Base-by-base conservation (phyloP, 2,113 vertebrate species). In the Nymphicus hollandicus region DNA sequence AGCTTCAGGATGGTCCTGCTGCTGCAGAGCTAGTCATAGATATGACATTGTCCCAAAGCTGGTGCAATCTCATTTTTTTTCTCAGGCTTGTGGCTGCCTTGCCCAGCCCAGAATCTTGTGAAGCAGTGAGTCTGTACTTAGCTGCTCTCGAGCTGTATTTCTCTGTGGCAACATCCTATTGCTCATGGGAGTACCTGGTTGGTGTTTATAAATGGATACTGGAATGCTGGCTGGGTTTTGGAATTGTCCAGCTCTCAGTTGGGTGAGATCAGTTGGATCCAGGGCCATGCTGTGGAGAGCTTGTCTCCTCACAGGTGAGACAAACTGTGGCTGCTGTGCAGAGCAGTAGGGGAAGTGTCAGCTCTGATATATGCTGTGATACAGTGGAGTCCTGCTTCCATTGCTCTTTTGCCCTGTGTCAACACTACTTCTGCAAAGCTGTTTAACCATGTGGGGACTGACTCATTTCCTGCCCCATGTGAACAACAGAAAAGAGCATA, bases 141-240 rank as follows among this genome's bases (percentile, higher is more conserved):
- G 33, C 28, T 83, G 64, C 53, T 55, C 46, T 35, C 27, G 43
- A 52, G 33, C 6, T 22, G 50, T 5, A 9, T 23, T 52, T 31
- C 5, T 1, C 11, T 44, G 29, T 24, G 29, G n/a, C n/a, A 74
- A 50, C 8, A 28, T 3, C 5, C 5, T 1, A 3, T 2, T 76
- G 29, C 52, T 41, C 1, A 0, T 39, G 27, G 63, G 17, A 46
- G 6, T 29, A 23, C 41, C 65, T 53, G 18, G 8, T 0, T 37
- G 56, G 52, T 27, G 1, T 66, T 14, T 37, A n/a, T 35, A 55
- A 60, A 27, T 46, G 19, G 37, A 63, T 50, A 9, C 2, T 27
- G 43, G 39, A 46, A 20, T 81, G 52, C 56, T 92, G 84, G 20
- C 20, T 37, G 41, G 33, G 2, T 20, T 80, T 44, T 89, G 41